Evolutionary conservation across 2,797 vertebrate species (phyloP).

Genomic region (Holocentrus rufus): DNA sequence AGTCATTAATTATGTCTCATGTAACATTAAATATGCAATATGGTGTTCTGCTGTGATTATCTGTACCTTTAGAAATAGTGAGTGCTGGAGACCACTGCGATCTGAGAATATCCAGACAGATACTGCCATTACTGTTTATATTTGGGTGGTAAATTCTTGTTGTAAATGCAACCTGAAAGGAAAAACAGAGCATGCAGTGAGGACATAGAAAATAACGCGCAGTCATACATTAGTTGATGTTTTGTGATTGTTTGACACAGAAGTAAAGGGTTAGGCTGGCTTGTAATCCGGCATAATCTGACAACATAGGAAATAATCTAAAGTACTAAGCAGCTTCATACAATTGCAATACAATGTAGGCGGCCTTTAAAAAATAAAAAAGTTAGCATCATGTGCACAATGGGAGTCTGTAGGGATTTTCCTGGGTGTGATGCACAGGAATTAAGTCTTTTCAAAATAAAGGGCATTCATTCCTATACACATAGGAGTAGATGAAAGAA

Average conservation of each 20-base stretch:
- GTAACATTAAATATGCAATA: not conserved
- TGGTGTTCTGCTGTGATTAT: not conserved
- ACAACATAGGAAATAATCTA: not conserved
- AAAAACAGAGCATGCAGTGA: constrained; percentile 24
- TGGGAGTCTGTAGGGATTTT: too few relatives aligned
- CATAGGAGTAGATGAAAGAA: not conserved
- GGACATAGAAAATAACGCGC: constrained; percentile 58
- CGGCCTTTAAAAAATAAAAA: too few relatives aligned
- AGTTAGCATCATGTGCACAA: too few relatives aligned
- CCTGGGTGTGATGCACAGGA: too few relatives aligned
- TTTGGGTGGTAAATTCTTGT: constrained; percentile 91
- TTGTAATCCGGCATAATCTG: not conserved
- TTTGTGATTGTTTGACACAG: constrained; percentile 13
- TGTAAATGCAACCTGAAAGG: constrained; percentile 89
- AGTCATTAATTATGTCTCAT: too few relatives aligned
- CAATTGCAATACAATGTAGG: not conserved
- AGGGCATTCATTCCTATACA: too few relatives aligned
- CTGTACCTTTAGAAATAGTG: constrained; percentile 94
- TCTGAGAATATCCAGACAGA: constrained; percentile 90
- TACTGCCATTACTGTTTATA: constrained; percentile 86
- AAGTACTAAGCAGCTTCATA: not conserved
- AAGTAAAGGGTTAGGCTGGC: not conserved
- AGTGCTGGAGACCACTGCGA: constrained; percentile 95
- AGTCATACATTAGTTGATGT: not conserved
- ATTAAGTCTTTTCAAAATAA: too few relatives aligned